These are phyloP conservation scores for Eilema sororculum DNA, from an alignment of 2,888 invertebrate genomes.

Conservation along the genomic window DNA sequence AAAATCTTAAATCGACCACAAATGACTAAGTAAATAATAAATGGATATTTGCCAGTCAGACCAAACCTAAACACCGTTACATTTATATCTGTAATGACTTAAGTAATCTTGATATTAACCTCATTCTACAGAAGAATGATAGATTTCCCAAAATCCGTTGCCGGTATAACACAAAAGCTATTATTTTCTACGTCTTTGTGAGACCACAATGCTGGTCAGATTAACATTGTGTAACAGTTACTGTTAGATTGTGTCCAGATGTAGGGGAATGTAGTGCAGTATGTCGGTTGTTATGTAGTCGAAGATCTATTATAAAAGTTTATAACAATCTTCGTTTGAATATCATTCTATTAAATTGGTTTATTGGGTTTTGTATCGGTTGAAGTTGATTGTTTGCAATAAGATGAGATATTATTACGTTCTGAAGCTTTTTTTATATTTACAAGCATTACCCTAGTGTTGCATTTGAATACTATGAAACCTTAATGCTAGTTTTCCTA, in stretches of 20 bases:
- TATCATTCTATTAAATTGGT: conserved; percentile 2
- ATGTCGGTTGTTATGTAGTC: neutral
- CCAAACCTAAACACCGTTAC: conserved; percentile 1
- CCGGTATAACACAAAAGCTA: conserved; percentile 17
- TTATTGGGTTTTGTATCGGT: neutral
- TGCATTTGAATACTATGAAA: too few species aligned
- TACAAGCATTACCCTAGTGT: too few species aligned
- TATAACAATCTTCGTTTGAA: neutral
- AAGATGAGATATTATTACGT: neutral
- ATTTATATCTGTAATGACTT: conserved; percentile 14
- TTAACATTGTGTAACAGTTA: conserved; percentile 13
- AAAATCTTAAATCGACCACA: neutral
- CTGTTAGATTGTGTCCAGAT: neutral
- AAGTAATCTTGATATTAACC: conserved; percentile 38
- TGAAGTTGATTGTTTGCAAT: neutral
- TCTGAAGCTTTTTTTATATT: neutral
- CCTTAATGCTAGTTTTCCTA: too few species aligned
- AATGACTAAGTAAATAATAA: neutral
- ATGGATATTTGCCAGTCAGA: neutral
- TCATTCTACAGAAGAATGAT: conserved; percentile 26
- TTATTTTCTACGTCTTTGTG: conserved; percentile 36
- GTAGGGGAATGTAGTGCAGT: conserved; percentile 1
- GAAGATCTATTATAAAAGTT: neutral
- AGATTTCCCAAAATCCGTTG: conserved; percentile 31
- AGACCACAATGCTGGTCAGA: conserved; percentile 19